Evolutionary conservation across 2,113 vertebrate genomes (phyloP), one percentile per base, ranked within the genome.

Genomic region (Trachemys scripta): DNA sequence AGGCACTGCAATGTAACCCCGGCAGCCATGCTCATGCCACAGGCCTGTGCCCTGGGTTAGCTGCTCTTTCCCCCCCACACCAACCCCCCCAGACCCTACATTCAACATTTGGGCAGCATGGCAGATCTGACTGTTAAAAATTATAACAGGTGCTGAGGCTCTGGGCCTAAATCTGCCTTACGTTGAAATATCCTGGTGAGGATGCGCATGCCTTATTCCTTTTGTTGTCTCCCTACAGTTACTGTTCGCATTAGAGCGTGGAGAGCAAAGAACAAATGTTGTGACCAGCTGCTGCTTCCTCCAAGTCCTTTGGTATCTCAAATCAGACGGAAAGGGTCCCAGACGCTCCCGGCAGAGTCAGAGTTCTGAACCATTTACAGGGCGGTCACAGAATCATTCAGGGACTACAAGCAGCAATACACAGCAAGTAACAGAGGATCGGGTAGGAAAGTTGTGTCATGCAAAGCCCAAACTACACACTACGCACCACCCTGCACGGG

Each of bases 271-370:
- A 16, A 10, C 85, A 31, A 3, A 1, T 86, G 86, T 22, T 10
- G 84, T 0, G 5, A 62, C n/a, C 80, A 54, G 86, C 92, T 84
- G 95, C 87, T 4, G 5, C 80, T 47, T 93, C 92, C 49, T 87
- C 31, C 1, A 75, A 78, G 82, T 96, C 94, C 90, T 96, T 88
- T 97, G 97, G 95, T 96, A 91, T 97, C 92, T 96, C 72, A 65
- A 45, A 91, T 29, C 62, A 90, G 84, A 35, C 80, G 10, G 85
- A 80, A 5, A 45, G 84, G 3, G 38, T 87, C 79, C 94, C 10
- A 17, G 85, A 90, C 81, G 85, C 29, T 0, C 2, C 25, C 1
- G 6, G 1, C 84, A 35, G 2, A 35, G 89, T 84, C 91, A 50
- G 76, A 53, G 24, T 4, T 1, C 1, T 0, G 85, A 11, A 78